Base-by-base conservation (phyloP, 2,113 vertebrate species). In the Hemiscyllium ocellatum region DNA sequence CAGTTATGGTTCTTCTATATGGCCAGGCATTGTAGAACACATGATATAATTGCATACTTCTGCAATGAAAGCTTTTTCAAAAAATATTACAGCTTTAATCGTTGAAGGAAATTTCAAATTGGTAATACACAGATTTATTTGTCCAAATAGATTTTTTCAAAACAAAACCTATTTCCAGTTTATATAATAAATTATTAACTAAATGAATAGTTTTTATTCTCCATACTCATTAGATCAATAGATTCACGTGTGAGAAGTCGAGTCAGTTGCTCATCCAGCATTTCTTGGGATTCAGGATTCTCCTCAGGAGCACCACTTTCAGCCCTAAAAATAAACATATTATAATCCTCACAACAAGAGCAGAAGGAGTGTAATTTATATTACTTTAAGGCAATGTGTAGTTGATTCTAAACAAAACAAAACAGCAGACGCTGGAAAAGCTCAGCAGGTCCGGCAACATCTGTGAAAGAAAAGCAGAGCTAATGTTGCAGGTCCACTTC, bases 191-290 rank as follows among this genome's bases (percentile, higher is more conserved):
- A 95, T 24, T 93, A 93, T 93, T n/a, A 61, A 4, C 65, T 61
- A 10, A 22, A 42, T 24, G 10, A 12, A 85, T 47, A 95, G 6
- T 47, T 66, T 26, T 65, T 47, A 85, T 26, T 65, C 2, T 96
- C 98, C 98, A 98, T 98, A 99, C 99, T 97, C 96, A 99, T 98
- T 0, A 99, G 98, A 97, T 99, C 99, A 98, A 99, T 98, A 96
- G 99, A 98, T 97, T 99, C 99, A 95, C 98, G 98, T 52, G 98
- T 99, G 96, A 99, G 96, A 96, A 99, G 97, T 87, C 99, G 98
- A 65, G 99, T 97, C 95, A 99, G 97, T 96, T 99, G 98, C 96
- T 99, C 99, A 96, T 99, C 99, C 96, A 99, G 96, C 98, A 99
- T 98, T 96, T 99, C 99, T 97, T 99, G 98, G 95, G 98, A 99